These are phyloP conservation scores for Hirundo rustica DNA, from an alignment of 2,797 vertebrate genomes.

Conservation along the genomic window DNA sequence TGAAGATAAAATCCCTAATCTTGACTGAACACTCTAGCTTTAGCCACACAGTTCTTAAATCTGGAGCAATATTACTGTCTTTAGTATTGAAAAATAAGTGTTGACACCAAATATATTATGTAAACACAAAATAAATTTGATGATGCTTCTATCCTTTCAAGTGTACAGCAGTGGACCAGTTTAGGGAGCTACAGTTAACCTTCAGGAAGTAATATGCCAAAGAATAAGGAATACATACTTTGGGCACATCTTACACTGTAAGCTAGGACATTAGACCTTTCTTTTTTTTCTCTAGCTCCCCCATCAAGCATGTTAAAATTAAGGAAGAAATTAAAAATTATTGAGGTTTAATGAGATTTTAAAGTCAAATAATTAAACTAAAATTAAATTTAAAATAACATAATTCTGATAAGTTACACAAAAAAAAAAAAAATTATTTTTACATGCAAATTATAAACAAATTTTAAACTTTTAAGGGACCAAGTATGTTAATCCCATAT, in stretches of 20 bases:
- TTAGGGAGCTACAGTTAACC: background rate
- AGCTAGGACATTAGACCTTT: no score
- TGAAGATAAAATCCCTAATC: background rate
- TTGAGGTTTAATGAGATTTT: background rate
- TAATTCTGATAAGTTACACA: background rate
- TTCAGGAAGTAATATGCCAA: background rate
- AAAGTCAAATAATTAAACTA: background rate
- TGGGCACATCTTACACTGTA: no score
- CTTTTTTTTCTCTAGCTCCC: background rate
- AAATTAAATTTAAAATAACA: background rate
- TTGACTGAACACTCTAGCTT: fast-evolving
- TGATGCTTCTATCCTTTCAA: background rate
- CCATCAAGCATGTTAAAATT: background rate
- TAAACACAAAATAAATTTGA: background rate
- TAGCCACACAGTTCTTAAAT: background rate
- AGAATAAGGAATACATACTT: background rate
- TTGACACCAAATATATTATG: background rate
- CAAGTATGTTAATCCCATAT: fast-evolving
- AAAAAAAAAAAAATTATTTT: background rate
- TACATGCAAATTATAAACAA: background rate
- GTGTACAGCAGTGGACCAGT: fast-evolving
- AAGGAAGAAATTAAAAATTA: background rate
- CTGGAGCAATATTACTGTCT: background rate
- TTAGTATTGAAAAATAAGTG: background rate
- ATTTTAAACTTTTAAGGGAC: background rate